Base-by-base conservation (phyloP, 2,797 vertebrate species). In the Eupleurogrammus muticus region DNA sequence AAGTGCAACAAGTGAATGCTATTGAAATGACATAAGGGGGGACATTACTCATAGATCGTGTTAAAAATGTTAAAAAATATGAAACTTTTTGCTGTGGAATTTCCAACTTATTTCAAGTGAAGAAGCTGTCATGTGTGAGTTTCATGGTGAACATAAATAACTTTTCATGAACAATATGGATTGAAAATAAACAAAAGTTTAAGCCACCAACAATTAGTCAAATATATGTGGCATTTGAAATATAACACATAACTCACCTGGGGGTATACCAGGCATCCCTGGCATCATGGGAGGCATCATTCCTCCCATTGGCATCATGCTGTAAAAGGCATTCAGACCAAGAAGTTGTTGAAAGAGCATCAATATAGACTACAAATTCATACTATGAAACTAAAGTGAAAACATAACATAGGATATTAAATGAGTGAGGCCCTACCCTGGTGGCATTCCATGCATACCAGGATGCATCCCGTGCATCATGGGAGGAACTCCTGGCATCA, bases 391-490 rank as follows among this genome's bases (percentile, higher is more conserved):
- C 2, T 49, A 14, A 14, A 0, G 23, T 54, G 5, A 40, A 47
- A 66, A 5, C 6, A 13, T 1, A 23, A 38, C 56, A 21, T 9
- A 3, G 21, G 20, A 47, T 0, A 93, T 1, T 28, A 1, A 40
- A 34, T 17, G 9, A 36, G 4, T 13, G 4, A 50, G 28, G 3
- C 80, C 94, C 92, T 90, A 99, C 98, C 97, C 97, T 75, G 96
- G 97, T 34, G 95, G 98, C 96, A 99, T 98, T 60, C 96, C 97
- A 85, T 96, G 97, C 96, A 99, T 99, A 44, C 95, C 94, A 65
- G 96, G 97, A 76, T 97, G 97, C 95, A 99, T 97, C 77, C 97
- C 97, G 40, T 97, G 97, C 96, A 99, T 98, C 95, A 99, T 99
- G 34, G 96, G 97, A 75, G 97, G 97, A 88, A 98, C 96, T 58